Percentiles rank a stretch among this genome's conserved stretches.
phyloP scores from a whole-genome alignment of 2,113 vertebrate genomes.

The Gallinago undulata region DNA sequence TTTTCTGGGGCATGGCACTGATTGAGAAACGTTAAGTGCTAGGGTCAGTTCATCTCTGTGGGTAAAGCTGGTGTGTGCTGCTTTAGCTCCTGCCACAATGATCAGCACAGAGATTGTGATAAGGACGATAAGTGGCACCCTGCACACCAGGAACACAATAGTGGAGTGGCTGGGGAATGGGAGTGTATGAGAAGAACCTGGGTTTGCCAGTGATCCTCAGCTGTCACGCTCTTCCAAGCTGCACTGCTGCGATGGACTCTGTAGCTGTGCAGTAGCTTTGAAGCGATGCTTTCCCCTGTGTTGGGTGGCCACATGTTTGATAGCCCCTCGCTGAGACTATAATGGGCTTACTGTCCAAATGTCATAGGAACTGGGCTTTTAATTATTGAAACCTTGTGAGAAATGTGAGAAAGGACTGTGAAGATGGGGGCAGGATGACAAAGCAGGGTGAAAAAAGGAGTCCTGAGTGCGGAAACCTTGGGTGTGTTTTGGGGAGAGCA shows the following conservation, averaged over 20 bases:
- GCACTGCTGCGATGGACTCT: not conserved
- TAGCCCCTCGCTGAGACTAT: not conserved
- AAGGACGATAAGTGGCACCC: not conserved
- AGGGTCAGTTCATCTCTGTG: not conserved
- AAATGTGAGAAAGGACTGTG: not conserved
- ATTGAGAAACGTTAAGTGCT: not conserved
- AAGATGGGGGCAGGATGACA: not conserved
- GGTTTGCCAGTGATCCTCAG: not conserved
- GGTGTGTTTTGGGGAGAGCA: not conserved
- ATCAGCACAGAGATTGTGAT: not conserved
- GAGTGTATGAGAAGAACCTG: not conserved
- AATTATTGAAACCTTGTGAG: not conserved
- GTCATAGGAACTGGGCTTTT: not conserved
- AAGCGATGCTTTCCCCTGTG: not conserved
- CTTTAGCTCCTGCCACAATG: not conserved
- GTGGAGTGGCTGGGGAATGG: not conserved
- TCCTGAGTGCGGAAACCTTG: not conserved
- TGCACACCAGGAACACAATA: not conserved
- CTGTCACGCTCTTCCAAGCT: not conserved
- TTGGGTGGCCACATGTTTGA: not conserved
- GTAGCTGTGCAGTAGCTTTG: not conserved
- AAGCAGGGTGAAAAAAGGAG: not conserved
- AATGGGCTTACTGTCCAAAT: not conserved
- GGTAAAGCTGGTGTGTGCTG: not conserved
- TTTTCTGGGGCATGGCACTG: not conserved